Percentiles rank a stretch among this genome's conserved stretches.
Evolutionary conservation across 2,797 vertebrate genomes (phyloP).

Genomic region (Acipenser transmontanus): DNA sequence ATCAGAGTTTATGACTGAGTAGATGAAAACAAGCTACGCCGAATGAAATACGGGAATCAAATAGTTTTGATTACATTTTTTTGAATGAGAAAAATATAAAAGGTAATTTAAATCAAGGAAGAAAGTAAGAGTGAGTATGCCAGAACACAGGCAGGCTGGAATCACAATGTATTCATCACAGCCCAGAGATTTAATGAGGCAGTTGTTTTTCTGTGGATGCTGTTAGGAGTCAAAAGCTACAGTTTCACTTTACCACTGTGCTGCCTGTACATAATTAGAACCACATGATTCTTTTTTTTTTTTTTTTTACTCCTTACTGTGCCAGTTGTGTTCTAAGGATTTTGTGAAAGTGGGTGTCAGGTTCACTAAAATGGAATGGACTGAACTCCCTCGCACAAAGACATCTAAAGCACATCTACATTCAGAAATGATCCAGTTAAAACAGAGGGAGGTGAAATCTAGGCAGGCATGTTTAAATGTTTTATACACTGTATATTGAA

Average conservation of each 20-base stretch:
- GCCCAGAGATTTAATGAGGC: constrained; percentile 91
- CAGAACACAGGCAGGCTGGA: constrained; percentile 35
- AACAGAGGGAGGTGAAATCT: neutral
- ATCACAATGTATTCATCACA: constrained; percentile 70
- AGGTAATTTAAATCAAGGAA: no score
- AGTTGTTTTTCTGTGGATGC: constrained; percentile 84
- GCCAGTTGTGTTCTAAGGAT: constrained; percentile 30
- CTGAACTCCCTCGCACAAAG: constrained; percentile 27
- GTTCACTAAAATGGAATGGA: constrained; percentile 41
- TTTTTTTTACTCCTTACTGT: constrained; percentile 22
- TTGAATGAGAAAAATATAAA: no score
- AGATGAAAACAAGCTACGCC: no score
- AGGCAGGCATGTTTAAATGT: neutral
- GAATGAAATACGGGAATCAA: no score
- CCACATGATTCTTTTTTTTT: constrained; percentile 70
- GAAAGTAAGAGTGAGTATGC: constrained; percentile 44
- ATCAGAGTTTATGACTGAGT: no score
- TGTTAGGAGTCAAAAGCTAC: constrained; percentile 79
- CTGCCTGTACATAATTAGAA: constrained; percentile 92
- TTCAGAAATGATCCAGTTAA: constrained; percentile 6
- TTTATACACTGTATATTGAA: constrained; percentile 7
- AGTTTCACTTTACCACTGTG: constrained; percentile 83
- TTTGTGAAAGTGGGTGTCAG: constrained; percentile 35
- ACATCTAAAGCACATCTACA: neutral
- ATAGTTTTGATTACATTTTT: no score